Percentiles rank a stretch among this genome's conserved stretches.
These are phyloP conservation scores for Labrus mixtus DNA, from an alignment of 2,113 vertebrate species.

Conservation along the genomic window DNA sequence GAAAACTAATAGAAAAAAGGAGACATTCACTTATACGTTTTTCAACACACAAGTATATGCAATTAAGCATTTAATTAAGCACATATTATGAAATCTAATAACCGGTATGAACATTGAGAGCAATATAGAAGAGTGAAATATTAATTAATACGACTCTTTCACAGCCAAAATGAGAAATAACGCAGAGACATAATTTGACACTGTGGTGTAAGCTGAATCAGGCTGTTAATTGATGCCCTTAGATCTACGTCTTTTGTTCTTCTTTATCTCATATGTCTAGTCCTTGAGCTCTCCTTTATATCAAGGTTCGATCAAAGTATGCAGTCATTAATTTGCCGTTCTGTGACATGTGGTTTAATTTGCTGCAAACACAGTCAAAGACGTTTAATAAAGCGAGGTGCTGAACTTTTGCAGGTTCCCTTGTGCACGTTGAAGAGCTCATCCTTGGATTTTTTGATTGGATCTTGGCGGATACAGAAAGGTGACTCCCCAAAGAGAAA, in stretches of 20 bases:
- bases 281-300: slow-evolving; percentile 62
- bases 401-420: slow-evolving; percentile 31
- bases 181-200: slow-evolving; percentile 36
- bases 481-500: slow-evolving; percentile 86
- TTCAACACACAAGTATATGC: neutral
- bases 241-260: slow-evolving; percentile 60
- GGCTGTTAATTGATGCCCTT: slow-evolving; percentile 64
- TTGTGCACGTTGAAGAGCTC: slow-evolving; percentile 34
- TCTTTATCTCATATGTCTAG: slow-evolving; percentile 39
- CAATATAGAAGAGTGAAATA: slow-evolving; percentile 12
- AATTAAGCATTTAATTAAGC: slow-evolving; percentile 12
- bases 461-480: slow-evolving; percentile 85
- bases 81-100: slow-evolving; percentile 6
- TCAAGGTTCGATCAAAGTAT: slow-evolving; percentile 59
- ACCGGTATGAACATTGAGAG: neutral
- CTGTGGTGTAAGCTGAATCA: slow-evolving; percentile 52
- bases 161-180: slow-evolving; percentile 15
- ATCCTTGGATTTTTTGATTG: slow-evolving; percentile 37
- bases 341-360: slow-evolving; percentile 46
- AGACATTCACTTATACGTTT: neutral
- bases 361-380: slow-evolving; percentile 42
- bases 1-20: neutral
- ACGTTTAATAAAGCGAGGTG: slow-evolving; percentile 34
- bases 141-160: slow-evolving; percentile 15
- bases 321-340: slow-evolving; percentile 63